Evolutionary conservation across 2,797 vertebrate genomes (phyloP).

Genomic region (Hippopotamyrus pictus): DNA sequence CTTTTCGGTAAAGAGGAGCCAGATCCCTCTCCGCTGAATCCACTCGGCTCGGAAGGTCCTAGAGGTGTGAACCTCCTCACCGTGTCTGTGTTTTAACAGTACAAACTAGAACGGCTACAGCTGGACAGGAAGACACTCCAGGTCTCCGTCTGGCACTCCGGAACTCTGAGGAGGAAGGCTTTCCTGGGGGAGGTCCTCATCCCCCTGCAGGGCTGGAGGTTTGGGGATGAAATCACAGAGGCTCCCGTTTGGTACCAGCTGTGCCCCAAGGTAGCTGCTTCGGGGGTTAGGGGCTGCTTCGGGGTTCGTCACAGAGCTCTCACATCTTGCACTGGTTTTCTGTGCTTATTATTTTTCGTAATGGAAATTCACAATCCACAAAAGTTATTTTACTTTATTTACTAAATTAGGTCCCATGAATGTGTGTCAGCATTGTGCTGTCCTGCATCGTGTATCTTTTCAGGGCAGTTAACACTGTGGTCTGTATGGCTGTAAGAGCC

Average conservation of each 20-base stretch:
- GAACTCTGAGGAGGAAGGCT: constrained; percentile 62
- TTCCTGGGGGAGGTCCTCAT: constrained; percentile 80
- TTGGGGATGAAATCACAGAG: constrained; percentile 52
- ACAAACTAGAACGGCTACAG: constrained; percentile 60
- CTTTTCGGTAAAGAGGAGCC: constrained; percentile 37
- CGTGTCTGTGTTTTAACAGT: constrained; percentile 50
- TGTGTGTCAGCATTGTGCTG: not conserved
- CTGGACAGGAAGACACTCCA: constrained; percentile 68
- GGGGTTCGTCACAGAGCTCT: not conserved
- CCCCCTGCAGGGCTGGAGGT: constrained; percentile 69
- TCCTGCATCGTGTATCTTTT: not conserved
- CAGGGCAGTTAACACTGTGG: not conserved
- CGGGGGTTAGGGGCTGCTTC: not conserved
- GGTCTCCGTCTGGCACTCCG: constrained; percentile 80
- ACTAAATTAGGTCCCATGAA: not conserved
- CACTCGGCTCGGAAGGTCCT: not conserved
- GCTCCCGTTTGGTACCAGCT: constrained; percentile 70
- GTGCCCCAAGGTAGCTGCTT: constrained; percentile 63
- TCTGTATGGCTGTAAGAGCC: not conserved
- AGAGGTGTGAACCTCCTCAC: not conserved
- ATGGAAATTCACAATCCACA: not conserved
- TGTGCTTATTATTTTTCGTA: not conserved
- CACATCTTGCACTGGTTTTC: not conserved
- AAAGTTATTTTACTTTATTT: not conserved
- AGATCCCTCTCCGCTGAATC: not conserved